Percentiles rank a stretch among this genome's conserved stretches.
phyloP scores from a whole-genome alignment of 2,113 vertebrate genomes.

The Channa maculata region DNA sequence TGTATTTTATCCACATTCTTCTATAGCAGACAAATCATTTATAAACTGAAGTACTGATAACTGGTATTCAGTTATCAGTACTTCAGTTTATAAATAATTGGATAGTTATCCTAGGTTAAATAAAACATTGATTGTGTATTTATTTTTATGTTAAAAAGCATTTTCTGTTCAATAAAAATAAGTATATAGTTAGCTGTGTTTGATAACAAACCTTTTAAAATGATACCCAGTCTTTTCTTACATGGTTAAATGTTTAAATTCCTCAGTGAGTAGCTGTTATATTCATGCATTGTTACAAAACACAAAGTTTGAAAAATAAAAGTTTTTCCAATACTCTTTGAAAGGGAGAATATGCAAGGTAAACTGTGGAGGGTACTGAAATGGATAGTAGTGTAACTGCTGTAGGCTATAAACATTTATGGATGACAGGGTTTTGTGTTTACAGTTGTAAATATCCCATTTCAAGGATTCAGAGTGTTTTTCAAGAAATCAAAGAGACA shows the following conservation, averaged over 20 bases:
- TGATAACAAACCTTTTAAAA: background rate
- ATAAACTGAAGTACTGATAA: no score
- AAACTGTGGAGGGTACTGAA: background rate
- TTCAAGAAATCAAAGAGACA: constrained; percentile 3
- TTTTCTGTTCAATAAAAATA: no score
- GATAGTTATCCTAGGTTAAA: no score
- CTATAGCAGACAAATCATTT: no score
- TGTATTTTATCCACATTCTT: no score
- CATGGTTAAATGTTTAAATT: background rate
- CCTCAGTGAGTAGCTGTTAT: background rate
- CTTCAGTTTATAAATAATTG: no score
- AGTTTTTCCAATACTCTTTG: background rate
- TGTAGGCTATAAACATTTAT: constrained; percentile 17
- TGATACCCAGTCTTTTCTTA: background rate
- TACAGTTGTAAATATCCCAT: constrained; percentile 13
- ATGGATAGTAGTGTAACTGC: background rate
- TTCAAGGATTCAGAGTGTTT: constrained; percentile 23
- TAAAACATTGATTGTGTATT: no score
- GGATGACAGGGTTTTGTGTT: background rate
- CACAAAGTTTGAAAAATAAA: background rate
- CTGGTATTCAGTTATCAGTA: no score
- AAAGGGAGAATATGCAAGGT: background rate
- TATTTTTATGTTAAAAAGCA: no score
- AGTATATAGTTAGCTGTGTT: no score
- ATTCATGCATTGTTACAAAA: no score